phyloP scores from a whole-genome alignment of 2,888 invertebrate genomes.

The Heliconius erato region DNA sequence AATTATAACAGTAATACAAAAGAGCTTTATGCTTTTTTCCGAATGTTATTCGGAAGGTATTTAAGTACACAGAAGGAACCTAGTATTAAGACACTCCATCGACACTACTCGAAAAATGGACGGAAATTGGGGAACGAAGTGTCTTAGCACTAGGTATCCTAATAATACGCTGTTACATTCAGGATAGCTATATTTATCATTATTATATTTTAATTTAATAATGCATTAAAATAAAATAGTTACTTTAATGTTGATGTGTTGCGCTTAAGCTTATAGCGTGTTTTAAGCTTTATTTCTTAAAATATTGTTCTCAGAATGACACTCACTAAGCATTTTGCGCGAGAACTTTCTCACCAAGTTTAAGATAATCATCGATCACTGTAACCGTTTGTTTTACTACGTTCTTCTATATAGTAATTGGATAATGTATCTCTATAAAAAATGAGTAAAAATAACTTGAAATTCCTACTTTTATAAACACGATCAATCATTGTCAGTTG shows the following conservation, averaged over 20 bases:
- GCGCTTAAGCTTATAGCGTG: neutral
- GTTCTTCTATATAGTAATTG: conserved; percentile 10
- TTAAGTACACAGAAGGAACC: neutral
- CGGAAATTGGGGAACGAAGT: no score
- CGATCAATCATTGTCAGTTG: conserved; percentile 42
- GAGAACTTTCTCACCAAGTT: neutral
- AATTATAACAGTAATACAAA: neutral
- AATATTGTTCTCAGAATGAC: neutral
- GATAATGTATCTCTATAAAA: neutral
- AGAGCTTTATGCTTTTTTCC: neutral
- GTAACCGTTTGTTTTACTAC: conserved; percentile 1
- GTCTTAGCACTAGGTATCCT: no score
- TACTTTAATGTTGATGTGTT: neutral
- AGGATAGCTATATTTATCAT: no score
- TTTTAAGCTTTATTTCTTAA: neutral
- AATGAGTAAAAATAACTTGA: neutral
- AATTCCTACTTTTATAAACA: conserved; percentile 22
- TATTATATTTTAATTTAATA: no score
- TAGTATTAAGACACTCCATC: neutral
- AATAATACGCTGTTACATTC: no score
- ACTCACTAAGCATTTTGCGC: neutral
- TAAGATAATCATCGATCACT: conserved; percentile 28
- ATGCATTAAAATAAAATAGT: neutral
- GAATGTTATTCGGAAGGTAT: no score
- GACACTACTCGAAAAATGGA: no score